Evolutionary conservation across 2,113 vertebrate species (phyloP).

Genomic region (Diadophis punctatus): DNA sequence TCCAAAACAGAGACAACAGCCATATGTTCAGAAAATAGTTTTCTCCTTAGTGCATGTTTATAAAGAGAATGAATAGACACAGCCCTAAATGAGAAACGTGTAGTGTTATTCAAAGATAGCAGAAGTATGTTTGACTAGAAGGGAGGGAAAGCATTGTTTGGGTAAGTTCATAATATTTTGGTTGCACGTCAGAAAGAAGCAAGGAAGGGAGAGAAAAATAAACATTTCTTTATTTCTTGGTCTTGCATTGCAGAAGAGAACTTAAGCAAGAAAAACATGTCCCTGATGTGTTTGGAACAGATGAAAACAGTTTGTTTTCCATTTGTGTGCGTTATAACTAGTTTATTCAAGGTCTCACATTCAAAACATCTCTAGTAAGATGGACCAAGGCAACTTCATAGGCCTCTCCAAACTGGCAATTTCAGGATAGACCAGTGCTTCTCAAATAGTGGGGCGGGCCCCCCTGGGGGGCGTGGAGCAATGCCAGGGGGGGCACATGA

Average conservation of each 20-base stretch:
- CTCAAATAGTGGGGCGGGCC: no score
- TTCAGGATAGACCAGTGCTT: not conserved
- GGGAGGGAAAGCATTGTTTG: slow-evolving; percentile 31
- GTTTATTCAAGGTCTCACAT: not conserved
- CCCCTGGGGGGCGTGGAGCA: no score
- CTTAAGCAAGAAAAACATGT: not conserved
- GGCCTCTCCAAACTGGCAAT: not conserved
- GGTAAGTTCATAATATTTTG: slow-evolving; percentile 29
- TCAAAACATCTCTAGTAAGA: not conserved
- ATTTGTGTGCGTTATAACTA: not conserved
- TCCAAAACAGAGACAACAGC: slow-evolving; percentile 76
- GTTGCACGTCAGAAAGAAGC: slow-evolving; percentile 10
- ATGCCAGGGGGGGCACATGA: no score
- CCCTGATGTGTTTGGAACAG: not conserved
- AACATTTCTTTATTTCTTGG: not conserved
- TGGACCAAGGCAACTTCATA: not conserved
- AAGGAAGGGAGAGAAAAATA: not conserved
- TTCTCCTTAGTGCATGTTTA: slow-evolving; percentile 76
- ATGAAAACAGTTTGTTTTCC: not conserved
- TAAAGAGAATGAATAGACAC: slow-evolving; percentile 64
- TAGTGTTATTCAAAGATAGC: slow-evolving; percentile 59
- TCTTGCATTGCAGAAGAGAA: not conserved
- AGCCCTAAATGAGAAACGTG: slow-evolving; percentile 60
- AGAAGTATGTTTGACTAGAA: slow-evolving; percentile 47
- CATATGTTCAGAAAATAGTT: slow-evolving; percentile 80